These are phyloP conservation scores for Garra rufa DNA, from an alignment of 2,113 vertebrate species.

Conservation along the genomic window DNA sequence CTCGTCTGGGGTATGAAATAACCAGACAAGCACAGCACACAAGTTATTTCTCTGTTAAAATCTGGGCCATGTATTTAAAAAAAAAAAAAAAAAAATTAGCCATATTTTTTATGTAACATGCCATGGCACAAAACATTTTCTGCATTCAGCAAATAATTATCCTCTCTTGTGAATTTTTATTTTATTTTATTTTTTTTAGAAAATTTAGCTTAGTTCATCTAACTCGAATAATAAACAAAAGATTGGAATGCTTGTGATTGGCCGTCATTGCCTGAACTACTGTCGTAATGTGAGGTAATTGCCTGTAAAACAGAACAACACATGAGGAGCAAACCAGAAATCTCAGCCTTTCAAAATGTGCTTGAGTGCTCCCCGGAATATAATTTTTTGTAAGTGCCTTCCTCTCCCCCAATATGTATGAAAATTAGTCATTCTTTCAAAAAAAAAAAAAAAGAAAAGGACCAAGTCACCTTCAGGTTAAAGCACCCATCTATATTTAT, in stretches of 20 bases:
- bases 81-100: no score
- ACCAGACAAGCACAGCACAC: no score
- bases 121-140: not conserved
- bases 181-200: no score
- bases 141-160: not conserved
- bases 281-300: slow-evolving; percentile 54
- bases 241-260: slow-evolving; percentile 28
- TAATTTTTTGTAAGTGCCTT: slow-evolving; percentile 28
- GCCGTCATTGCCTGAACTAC: slow-evolving; percentile 36
- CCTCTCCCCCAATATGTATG: slow-evolving; percentile 22
- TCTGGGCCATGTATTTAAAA: no score
- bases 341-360: slow-evolving; percentile 33
- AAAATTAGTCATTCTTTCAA: not conserved
- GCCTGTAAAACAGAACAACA: slow-evolving; percentile 49
- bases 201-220: not conserved
- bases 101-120: no score
- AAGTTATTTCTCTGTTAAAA: no score
- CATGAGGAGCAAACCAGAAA: slow-evolving; percentile 38
- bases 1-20: no score
- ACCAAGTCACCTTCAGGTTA: slow-evolving; percentile 16
- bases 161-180: not conserved
- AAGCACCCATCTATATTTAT: not conserved
- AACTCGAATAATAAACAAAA: not conserved
- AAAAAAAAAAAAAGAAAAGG: not conserved
- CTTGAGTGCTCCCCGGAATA: slow-evolving; percentile 34